A percentile compares a stretch with the other conserved stretches of the same genome.
Conservation (phyloP, 2,888 invertebrate species). For the Parnassius orleans region DNA sequence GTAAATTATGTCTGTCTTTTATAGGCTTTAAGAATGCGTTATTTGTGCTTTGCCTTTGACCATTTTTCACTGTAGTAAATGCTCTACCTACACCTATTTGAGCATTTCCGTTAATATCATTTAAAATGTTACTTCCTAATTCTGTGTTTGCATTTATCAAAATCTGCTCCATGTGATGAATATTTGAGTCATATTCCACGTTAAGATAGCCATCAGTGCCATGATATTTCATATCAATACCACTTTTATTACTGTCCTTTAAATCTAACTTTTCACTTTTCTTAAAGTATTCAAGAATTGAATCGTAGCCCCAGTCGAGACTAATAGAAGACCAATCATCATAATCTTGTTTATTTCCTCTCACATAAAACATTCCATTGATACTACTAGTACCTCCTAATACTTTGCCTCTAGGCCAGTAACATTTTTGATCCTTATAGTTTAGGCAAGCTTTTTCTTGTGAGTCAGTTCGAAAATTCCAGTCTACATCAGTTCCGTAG, state of each 20-base stretch:
- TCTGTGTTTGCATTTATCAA: conserved; percentile 47
- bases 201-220: conserved; percentile 53
- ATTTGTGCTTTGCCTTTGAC: conserved; percentile 62
- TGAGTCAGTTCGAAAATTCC: conserved; percentile 78
- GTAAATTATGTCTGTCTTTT: conserved; percentile 39
- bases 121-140: conserved; percentile 49
- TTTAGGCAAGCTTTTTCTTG: conserved; percentile 62
- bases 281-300: conserved; percentile 35
- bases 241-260: conserved; percentile 22
- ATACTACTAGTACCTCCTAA: conserved; percentile 74
- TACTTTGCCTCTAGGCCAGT: conserved; percentile 82
- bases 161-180: conserved; percentile 27
- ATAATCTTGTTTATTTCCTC: conserved; percentile 66
- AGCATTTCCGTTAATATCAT: conserved; percentile 43
- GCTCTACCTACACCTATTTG: conserved; percentile 44
- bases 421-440: conserved; percentile 53
- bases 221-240: conserved; percentile 34
- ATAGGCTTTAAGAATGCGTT: conserved; percentile 50
- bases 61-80: conserved; percentile 37
- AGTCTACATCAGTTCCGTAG: conserved; percentile 53
- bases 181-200: conserved; percentile 40
- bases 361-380: conserved; percentile 74
- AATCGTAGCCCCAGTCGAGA: conserved; percentile 66
- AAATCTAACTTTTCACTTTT: conserved; percentile 32
- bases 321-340: conserved; percentile 67